Evolutionary conservation across 2,797 vertebrate genomes (phyloP), one percentile per base, ranked within the genome.

Genomic region (Orestias chungarensis): DNA sequence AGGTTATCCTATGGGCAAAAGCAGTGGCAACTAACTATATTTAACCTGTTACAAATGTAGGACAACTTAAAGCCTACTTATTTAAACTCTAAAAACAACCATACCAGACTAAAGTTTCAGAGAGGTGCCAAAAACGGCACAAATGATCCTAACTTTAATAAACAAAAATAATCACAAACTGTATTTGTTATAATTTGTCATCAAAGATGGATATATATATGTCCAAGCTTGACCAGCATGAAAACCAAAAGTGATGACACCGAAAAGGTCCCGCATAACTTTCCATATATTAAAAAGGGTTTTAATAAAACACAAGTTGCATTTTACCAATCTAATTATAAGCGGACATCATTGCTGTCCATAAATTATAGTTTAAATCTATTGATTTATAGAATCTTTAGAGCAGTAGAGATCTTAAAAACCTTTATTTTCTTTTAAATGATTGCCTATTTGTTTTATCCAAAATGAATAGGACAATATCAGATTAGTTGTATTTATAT

Each of bases 1-100:
- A 84, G 75, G 71, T 80, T 74, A 79, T 80, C 73, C 68, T 23
- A 29, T 44, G 49, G 70, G 54, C 79, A 80, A 81, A 88, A 82
- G 89, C 44, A 78, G 80, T 55, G 71, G 42, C 29, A 57, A 33
- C 54, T 55, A 86, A 44, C 66, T 81, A 85, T 69, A 66, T 84
- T 82, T 83, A 89, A 70, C 55, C n/a, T 1, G 4, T 47, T 38
- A 11, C 62, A 72, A 49, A 86, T 78, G 75, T 71, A 59, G 70
- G 54, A 42, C 77, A 68, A 65, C 68, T 0, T 11, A 40, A 10
- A 49, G 14, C 29, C 55, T 35, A 31, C 17, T 57, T 55, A 35
- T 29, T 18, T 11, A 33, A 66, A 20, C 66, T 64, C 10, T 47
- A n/a, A n/a, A 62, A 61, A 15, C 5, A 25, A 15, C 17, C 35